Evolutionary conservation across 2,888 invertebrate genomes (phyloP), one percentile per base, ranked within the genome.

Genomic region (Chalcosyrphus nemorum): DNA sequence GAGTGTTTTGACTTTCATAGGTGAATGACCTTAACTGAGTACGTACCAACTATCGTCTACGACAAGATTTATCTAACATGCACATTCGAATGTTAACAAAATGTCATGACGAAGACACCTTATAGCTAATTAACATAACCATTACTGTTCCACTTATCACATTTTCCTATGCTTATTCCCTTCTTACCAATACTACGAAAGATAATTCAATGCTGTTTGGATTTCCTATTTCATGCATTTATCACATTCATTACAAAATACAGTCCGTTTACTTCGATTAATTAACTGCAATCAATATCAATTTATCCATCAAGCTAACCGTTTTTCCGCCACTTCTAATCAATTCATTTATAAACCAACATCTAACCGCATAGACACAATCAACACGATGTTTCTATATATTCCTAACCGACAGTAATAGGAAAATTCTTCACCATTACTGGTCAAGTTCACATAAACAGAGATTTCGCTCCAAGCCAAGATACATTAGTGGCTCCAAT

Each of bases 271-370:
- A 56, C 77, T 72, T 77, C 27, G 78, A 77, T 82, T 72, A 78
- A 82, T 82, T 77, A 78, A 72, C 82, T 77, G 77, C 72, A 82
- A 66, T 78, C 78, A 77, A 77, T 82, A 77, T 72, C 82, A 82
- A 77, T 82, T 72, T 77, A 72, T 71, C 77, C 45, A 66, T 77
- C 72, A 61, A 72, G 52, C 19, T 77, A 82, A 82, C 82, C 71
- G 82, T 82, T 82, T 76, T 82, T 77, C 82, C 77, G 61, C 82
- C 82, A 77, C 77, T 82, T 77, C 65, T 66, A 82, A 82, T 78
- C 84, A 84, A 70, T 84, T 80, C 80, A 84, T 75, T 80, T 82
- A 54, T 54, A 61, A 70, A 50, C 84, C 78, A 78, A 59, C 63
- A 70, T 70, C 84, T 78, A 74, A 78, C 78, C 74, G 74, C 80